These are phyloP conservation scores for Rattus rattus DNA, from an alignment of 2,113 vertebrate species.

Conservation along the genomic window DNA sequence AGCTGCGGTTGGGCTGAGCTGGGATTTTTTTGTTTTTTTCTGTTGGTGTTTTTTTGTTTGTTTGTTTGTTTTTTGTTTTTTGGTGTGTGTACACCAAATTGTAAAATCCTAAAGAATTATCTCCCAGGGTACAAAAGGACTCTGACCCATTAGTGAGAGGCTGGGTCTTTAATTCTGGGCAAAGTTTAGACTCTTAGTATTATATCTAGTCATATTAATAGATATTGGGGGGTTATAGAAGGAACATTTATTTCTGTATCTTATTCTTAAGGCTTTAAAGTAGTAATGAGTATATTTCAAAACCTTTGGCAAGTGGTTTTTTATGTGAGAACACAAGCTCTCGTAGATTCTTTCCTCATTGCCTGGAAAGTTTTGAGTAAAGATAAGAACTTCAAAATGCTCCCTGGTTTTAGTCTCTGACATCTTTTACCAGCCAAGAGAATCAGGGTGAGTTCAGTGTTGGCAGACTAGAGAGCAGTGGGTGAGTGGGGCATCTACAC, in stretches of 20 bases:
- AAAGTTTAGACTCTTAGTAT: neutral
- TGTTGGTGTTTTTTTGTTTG: neutral
- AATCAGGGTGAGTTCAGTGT: neutral
- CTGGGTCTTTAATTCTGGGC: neutral
- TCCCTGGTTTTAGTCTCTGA: neutral
- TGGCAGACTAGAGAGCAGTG: neutral
- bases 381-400: conserved; percentile 17
- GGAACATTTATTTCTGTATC: neutral
- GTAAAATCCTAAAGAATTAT: neutral
- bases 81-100: neutral
- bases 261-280: conserved; percentile 18
- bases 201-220: neutral
- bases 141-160: neutral
- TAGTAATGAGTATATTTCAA: neutral
- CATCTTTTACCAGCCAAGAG: neutral
- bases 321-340: neutral
- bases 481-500: neutral
- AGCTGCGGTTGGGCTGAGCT: neutral
- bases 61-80: neutral
- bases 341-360: neutral
- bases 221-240: neutral
- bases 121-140: neutral
- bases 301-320: conserved; percentile 29
- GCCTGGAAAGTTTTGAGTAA: neutral
- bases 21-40: neutral